Base-by-base conservation (phyloP, 92 coral and sea anemone species). In the Palythoa caribaeorum region DNA sequence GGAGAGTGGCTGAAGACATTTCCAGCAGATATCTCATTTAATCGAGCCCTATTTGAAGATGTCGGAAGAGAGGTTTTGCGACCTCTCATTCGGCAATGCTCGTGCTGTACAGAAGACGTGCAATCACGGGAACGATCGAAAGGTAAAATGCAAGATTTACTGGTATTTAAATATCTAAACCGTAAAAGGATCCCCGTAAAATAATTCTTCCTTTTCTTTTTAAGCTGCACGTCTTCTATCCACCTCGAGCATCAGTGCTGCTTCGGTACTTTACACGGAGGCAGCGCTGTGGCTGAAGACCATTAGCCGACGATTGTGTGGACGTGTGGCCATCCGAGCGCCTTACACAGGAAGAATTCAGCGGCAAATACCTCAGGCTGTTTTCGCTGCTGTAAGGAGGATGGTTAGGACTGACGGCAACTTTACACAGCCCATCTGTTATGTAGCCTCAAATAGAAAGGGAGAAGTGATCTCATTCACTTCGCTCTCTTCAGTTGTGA, bases 321-420 rank as follows among this genome's bases (percentile, higher is more conserved):
- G 87, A n/a, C 54, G 87, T 69, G 87, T 84, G 62, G 79, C 87
- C 39, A 76, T 84, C 35, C 73, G 87, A 48, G 54, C 77, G 40
- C 87, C 87, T 17, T 84, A 84, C 87, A 62, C 52, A 69, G 87
- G 77, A 59, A 84, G 5, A 20, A 39, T 84, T 14, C 70, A 53
- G 9, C 71, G 87, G 79, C 63, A 70, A n/a, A 84, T 84, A 19
- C 87, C 87, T 2, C 39, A 48, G 21, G 79, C 17, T 60, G 16
- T 84, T 15, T 70, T 84, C 39, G 62, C 73, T 20, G 40, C 73
- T 44, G 87, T 19, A 20, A 83, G 87, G 78, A 54, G 78, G 73
- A 51, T 52, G 57, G 77, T 83, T 14, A 65, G 53, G 63, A 83
- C 52, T n/a, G 87, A 68, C 59, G 78, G 39, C 21, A 39, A 76